phyloP scores from a whole-genome alignment of 2,888 invertebrate species.

The Eilema griseolum region DNA sequence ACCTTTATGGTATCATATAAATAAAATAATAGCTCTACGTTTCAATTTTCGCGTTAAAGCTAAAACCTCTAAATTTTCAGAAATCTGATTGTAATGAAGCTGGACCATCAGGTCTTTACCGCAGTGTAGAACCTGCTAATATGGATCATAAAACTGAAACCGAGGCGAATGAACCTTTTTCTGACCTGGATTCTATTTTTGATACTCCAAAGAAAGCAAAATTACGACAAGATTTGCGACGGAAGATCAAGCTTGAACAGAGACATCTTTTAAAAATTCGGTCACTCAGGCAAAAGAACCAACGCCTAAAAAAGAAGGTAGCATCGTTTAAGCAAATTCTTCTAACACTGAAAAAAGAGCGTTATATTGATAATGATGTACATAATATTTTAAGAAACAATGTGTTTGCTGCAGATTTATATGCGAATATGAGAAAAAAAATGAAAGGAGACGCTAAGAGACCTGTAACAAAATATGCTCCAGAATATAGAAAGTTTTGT shows the following conservation, averaged over 20 bases:
- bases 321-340: too few relatives aligned
- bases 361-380: slow-evolving; percentile 31
- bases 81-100: slow-evolving; percentile 7
- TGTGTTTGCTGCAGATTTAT: slow-evolving; percentile 38
- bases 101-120: too few relatives aligned
- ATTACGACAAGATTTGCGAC: slow-evolving; percentile 20
- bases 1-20: too few relatives aligned
- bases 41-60: too few relatives aligned
- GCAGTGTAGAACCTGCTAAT: too few relatives aligned
- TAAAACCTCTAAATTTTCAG: background rate
- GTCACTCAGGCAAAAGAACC: slow-evolving; percentile 26
- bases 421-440: slow-evolving; percentile 34
- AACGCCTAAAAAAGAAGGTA: slow-evolving; percentile 22
- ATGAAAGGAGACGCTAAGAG: slow-evolving; percentile 20
- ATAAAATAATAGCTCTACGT: too few relatives aligned
- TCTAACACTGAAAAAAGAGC: slow-evolving; percentile 24
- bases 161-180: slow-evolving; percentile 27
- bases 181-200: slow-evolving; percentile 37
- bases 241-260: slow-evolving; percentile 24
- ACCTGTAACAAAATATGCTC: slow-evolving; percentile 28
- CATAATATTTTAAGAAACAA: slow-evolving; percentile 29
- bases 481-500: slow-evolving; percentile 40
- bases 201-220: slow-evolving; percentile 30
- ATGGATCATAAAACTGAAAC: background rate
- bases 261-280: slow-evolving; percentile 28